Base-by-base conservation (phyloP, 2,888 invertebrate genomes). In the Cheilosia scutellata region DNA sequence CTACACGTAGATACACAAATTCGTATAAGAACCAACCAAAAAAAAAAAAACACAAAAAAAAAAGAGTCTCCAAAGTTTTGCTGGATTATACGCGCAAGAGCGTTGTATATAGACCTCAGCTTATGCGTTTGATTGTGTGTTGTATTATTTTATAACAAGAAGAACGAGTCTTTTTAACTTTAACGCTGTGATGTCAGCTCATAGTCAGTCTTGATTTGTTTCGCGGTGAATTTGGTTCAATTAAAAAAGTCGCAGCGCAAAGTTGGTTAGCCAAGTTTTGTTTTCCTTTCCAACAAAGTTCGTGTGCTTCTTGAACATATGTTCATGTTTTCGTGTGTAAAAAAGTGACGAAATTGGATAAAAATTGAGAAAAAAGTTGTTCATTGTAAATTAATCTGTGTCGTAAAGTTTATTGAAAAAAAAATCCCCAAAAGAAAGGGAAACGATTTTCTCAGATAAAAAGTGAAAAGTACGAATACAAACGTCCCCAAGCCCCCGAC, bases 181-280 rank as follows among this genome's bases (percentile, higher is more conserved):
- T 37, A 60, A 68, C 29, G 20, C 53, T 72, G 82, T 86, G 86
- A 86, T 86, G 86, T 86, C 86, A 86, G 86, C 62, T 57, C 55
- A 60, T 72, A 75, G 82, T 82, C 82, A 86, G 86, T 86, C 76
- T 86, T 77, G 76, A 86, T 82, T 86, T 86, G 86, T 82, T 82
- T 80, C 86, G 86, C 82, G 80, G 80, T 80, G 84, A 80, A 84
- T 80, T 84, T 84, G 80, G 84, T 79, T 84, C 84, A 84, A 40
- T 31, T 47, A n/a, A 25, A 60, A 37, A 16, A 37, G 55, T 53
- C 51, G 57, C 33, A 63, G 37, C 60, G 66, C 27, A 66, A 42
- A 51, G 13, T 55, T 66, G 65, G 47, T 53, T 58, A 40, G 47
- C 16, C 58, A 29, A 29, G 44, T 47, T 31, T 25, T 40, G n/a